A percentile compares a stretch with the other conserved stretches of the same genome.
Conservation (phyloP, 1,140 invertebrate genomes). For the Limonius californicus region DNA sequence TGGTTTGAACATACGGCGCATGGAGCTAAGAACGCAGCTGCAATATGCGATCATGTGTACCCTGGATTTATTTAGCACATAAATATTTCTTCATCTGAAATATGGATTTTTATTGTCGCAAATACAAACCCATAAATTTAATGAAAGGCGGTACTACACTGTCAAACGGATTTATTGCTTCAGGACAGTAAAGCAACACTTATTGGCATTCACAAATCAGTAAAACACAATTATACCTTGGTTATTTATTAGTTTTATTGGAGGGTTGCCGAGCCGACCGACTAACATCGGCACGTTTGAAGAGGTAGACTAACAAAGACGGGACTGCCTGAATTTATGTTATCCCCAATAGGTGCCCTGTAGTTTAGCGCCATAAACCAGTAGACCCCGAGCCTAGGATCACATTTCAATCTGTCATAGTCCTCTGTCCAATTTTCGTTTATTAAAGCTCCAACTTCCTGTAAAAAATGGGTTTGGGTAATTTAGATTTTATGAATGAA, state of each 20-base stretch:
- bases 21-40: conserved; percentile 6
- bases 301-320: conserved; percentile 24
- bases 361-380: background rate
- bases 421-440: too few relatives aligned
- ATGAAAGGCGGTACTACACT: conserved; percentile 32
- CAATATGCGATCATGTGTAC: conserved; percentile 4
- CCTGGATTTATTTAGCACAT: conserved; percentile 17
- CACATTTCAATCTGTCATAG: too few relatives aligned
- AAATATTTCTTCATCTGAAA: conserved; percentile 34
- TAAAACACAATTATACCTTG: conserved; percentile 31
- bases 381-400: background rate
- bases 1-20: background rate
- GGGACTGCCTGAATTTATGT: conserved; percentile 12
- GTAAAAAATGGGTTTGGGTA: too few relatives aligned
- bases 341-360: background rate
- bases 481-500: too few relatives aligned
- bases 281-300: conserved; percentile 28
- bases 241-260: conserved; percentile 35
- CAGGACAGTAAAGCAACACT: conserved; percentile 27
- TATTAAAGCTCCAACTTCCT: too few relatives aligned
- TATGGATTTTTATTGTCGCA: conserved; percentile 35
- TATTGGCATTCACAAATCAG: conserved; percentile 34
- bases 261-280: conserved; percentile 22
- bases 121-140: conserved; percentile 35
- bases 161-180: conserved; percentile 33